Base-by-base conservation (phyloP, 2,113 vertebrate genomes). In the Strix aluco region DNA sequence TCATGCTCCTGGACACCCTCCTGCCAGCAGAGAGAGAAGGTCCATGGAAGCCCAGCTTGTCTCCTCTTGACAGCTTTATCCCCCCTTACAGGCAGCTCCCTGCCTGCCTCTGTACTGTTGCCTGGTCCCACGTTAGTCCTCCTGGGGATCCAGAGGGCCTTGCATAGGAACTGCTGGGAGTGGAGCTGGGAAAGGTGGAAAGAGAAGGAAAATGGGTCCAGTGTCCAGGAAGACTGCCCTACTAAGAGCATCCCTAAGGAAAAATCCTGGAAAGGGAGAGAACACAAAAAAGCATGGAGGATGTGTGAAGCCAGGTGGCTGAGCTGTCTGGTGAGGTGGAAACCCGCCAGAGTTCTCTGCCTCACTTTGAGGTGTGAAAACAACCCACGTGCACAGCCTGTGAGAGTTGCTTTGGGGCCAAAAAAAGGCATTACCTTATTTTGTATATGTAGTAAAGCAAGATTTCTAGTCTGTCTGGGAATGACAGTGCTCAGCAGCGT, bases 341-440 rank as follows among this genome's bases (percentile, higher is more conserved):
- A 96, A 90, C 69, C 55, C 93, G 94, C 81, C 89, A 92, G 88
- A 77, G 57, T 61, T 90, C 69, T 92, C 79, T 77, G 77, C 59
- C 36, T 96, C 30, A 19, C 30, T 63, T 65, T 22, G 81, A 93
- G 78, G 79, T 25, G 55, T 90, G 92, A 96, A 91, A 91, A 63
- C 72, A 95, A 29, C 65, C 80, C 83, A 62, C 18, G 5, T 86
- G 86, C 52, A 80, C 88, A 88, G 66, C 67, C 73, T 92, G 44
- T 11, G 23, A 86, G 78, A 86, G 36, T 58, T 86, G 54, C n/a
- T 96, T 85, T 81, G 13, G 26, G 30, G 59, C 80, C 69, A 92
- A 89, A 88, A 88, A 96, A 52, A 79, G 46, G 57, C 4, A 5
- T 92, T 81, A 38, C 11, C 44, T 84, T 65, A 17, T 89, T 94